Base-by-base conservation (phyloP, 1,140 invertebrate genomes). In the Drepana arcuata region DNA sequence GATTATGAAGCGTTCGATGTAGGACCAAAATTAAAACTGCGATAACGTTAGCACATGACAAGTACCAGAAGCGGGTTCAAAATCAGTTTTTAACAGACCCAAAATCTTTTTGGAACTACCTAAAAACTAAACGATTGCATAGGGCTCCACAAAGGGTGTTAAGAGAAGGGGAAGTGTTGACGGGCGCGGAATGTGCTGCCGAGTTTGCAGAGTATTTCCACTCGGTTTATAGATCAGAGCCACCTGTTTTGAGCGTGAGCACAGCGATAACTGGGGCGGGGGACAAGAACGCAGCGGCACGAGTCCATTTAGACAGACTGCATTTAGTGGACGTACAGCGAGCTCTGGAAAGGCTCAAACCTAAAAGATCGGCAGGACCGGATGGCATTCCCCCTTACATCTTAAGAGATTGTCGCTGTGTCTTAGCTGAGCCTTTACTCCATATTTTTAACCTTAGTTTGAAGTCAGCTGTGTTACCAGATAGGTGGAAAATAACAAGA, bases 371-470 rank as follows among this genome's bases (percentile, higher is more conserved):
- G 1, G 13, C 26, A 7, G 44, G 44, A 0, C 38, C 44, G 7
- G 37, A 47, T 16, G 38, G 29, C 3, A 47, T 47, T 13, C 44
- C 46, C 9, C 14, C 46, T 2, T 48, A 21, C 16, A 7, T 48
- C 1, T 26, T 43, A 13, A 41, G 23, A 34, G 40, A 48, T 12
- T 43, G 46, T 37, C 7, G 40, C 1, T 13, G 4, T 18, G 34
- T 41, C 9, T 37, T 50, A 10, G 34, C 23, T n/a, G 10, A 37
- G 23, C 47, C 48, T 0, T 23, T 43, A 11, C 9, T 16, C 0
- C 16, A 43, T 25, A 18, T 43, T 7, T 43, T 33, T 14, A 43
- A 37, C 7, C 11, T 37, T 9, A 37, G 34, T 16, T 10, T 38
- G 0, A 9, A 24, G 12, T 6, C 2, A 10, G 6, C 4, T 2